These are phyloP conservation scores for Steinernema hermaphroditum DNA, from an alignment of 2,888 invertebrate species.

Conservation along the genomic window DNA sequence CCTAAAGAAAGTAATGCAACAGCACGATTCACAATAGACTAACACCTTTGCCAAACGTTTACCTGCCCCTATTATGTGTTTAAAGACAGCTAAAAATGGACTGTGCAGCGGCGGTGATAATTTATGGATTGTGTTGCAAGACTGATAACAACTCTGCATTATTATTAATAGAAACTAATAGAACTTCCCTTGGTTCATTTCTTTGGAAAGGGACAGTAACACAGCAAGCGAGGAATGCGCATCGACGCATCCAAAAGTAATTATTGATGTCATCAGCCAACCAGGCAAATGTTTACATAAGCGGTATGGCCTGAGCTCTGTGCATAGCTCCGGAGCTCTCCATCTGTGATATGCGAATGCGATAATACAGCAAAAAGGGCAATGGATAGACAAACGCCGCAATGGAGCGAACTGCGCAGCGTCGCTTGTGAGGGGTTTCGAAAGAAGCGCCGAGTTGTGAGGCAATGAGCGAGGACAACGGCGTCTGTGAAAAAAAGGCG, in stretches of 20 bases:
- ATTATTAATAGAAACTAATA: neutral
- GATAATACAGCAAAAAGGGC: neutral
- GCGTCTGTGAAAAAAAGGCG: neutral
- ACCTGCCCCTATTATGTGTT: too few relatives aligned
- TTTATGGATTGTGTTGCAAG: neutral
- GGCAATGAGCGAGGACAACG: neutral
- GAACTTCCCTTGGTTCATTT: neutral
- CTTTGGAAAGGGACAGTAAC: too few relatives aligned
- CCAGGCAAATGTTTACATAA: slow-evolving; percentile 24
- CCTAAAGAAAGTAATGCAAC: too few relatives aligned
- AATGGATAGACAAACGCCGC: neutral
- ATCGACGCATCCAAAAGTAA: slow-evolving; percentile 4
- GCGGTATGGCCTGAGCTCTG: slow-evolving; percentile 14
- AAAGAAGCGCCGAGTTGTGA: neutral
- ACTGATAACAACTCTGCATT: neutral
- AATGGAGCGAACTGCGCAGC: neutral
- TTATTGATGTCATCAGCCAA: slow-evolving; percentile 8
- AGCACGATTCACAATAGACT: too few relatives aligned
- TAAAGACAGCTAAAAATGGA: too few relatives aligned
- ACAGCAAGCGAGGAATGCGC: neutral
- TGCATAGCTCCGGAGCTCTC: neutral
- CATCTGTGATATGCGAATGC: neutral
- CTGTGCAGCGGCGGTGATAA: neutral
- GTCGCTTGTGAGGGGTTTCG: neutral
- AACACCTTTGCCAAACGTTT: too few relatives aligned